Evolutionary conservation across 2,888 invertebrate genomes (phyloP).

Genomic region (Chouioia cunea): DNA sequence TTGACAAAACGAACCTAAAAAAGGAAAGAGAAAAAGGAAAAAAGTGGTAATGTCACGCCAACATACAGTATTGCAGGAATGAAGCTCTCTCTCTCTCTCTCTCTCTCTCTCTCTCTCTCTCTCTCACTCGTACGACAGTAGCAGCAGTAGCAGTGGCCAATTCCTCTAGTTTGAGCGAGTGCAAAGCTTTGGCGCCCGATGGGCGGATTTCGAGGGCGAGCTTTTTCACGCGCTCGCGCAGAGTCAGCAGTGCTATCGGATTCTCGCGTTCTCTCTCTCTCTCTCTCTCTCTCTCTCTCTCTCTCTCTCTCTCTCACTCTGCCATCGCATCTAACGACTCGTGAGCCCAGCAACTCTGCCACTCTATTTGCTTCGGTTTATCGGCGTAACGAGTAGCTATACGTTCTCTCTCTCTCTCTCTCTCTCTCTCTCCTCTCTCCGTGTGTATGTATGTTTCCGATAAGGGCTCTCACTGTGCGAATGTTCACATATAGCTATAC

Average conservation of each 20-base stretch:
- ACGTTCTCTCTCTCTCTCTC: conserved; percentile 1
- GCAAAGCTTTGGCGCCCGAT: neutral
- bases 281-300: too few relatives aligned
- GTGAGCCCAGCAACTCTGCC: conserved; percentile 2
- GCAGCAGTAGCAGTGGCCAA: neutral
- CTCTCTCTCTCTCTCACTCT: too few relatives aligned
- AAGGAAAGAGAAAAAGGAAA: neutral
- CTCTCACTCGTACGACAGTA: neutral
- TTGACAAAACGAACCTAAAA: neutral
- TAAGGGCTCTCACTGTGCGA: too few relatives aligned
- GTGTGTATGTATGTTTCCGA: too few relatives aligned
- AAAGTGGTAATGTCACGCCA: too few relatives aligned
- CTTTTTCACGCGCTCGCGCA: neutral
- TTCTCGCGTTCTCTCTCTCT: too few relatives aligned
- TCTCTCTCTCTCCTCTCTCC: neutral
- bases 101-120: too few relatives aligned
- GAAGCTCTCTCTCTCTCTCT: too few relatives aligned
- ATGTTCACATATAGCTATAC: too few relatives aligned
- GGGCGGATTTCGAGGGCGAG: conserved; percentile 1
- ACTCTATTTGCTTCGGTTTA: conserved; percentile 17
- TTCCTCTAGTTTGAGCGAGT: neutral
- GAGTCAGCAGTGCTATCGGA: neutral
- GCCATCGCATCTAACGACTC: conserved; percentile 8
- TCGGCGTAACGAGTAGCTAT: neutral
- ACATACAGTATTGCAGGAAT: too few relatives aligned